Evolutionary conservation across 2,113 vertebrate genomes (phyloP).

Genomic region (Lampris megalopsis): DNA sequence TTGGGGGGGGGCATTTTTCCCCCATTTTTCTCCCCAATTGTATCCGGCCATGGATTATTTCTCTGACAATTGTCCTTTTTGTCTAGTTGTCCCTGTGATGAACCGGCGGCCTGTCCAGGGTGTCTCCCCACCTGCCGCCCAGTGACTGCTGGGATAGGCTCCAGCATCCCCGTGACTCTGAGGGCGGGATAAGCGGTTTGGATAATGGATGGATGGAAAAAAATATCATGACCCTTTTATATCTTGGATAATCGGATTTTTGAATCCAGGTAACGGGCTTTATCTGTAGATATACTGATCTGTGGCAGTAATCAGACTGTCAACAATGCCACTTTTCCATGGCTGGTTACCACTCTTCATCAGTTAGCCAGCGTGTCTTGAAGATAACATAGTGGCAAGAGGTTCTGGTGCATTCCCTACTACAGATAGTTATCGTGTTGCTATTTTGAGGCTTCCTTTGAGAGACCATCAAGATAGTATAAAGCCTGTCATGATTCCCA

Average conservation of each 20-base stretch:
- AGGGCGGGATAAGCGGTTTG: too few relatives aligned
- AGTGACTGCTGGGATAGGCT: too few relatives aligned
- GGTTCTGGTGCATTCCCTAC: conserved; percentile 43
- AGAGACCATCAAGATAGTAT: conserved; percentile 56
- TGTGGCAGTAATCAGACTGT: conserved; percentile 28
- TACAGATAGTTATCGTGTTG: conserved; percentile 42
- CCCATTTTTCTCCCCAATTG: too few relatives aligned
- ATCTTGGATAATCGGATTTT: not conserved
- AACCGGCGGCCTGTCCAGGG: too few relatives aligned
- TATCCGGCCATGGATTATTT: too few relatives aligned
- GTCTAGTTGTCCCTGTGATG: too few relatives aligned
- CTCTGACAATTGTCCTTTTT: too few relatives aligned
- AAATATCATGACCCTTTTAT: too few relatives aligned
- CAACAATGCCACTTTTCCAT: conserved; percentile 46
- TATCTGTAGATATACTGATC: not conserved
- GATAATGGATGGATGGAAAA: too few relatives aligned
- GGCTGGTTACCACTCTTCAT: conserved; percentile 57
- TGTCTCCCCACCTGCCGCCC: too few relatives aligned
- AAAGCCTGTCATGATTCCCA: conserved; percentile 40
- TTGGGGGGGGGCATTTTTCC: too few relatives aligned
- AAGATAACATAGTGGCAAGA: conserved; percentile 49
- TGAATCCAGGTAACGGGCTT: not conserved
- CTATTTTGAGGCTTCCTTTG: conserved; percentile 43
- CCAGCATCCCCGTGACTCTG: too few relatives aligned
- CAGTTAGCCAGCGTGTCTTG: conserved; percentile 42